phyloP scores from a whole-genome alignment of 1,140 invertebrate genomes.

The Bombus waltoni region DNA sequence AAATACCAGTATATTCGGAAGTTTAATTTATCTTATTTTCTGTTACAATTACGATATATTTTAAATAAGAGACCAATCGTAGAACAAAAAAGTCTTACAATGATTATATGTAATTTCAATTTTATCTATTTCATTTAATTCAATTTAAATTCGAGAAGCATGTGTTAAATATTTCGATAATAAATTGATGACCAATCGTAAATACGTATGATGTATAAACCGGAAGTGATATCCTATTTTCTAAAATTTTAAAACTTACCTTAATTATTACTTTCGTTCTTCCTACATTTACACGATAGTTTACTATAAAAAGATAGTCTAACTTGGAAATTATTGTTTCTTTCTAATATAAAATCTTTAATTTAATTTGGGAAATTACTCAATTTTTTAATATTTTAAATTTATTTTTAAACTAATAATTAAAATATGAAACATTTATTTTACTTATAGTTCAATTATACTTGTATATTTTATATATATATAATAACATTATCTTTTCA shows the following conservation, averaged over 20 bases:
- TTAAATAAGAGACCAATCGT: background rate
- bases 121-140: background rate
- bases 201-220: background rate
- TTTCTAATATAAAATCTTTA: background rate
- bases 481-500: background rate
- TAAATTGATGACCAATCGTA: background rate
- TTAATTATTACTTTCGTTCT: background rate
- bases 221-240: conserved; percentile 23
- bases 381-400: background rate
- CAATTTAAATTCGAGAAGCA: background rate
- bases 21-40: background rate
- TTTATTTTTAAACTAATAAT: background rate
- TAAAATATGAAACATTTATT: conserved; percentile 9
- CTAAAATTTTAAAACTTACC: background rate
- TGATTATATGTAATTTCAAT: background rate
- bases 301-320: too few species aligned
- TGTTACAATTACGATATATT: too few species aligned
- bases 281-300: background rate
- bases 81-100: background rate
- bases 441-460: background rate
- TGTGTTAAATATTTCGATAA: background rate
- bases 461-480: background rate
- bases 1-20: conserved; percentile 13
- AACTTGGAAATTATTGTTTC: background rate
- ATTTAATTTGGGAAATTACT: background rate